Evolutionary conservation across 2,113 vertebrate species (phyloP).

Genomic region (Heteronetta atricapilla): DNA sequence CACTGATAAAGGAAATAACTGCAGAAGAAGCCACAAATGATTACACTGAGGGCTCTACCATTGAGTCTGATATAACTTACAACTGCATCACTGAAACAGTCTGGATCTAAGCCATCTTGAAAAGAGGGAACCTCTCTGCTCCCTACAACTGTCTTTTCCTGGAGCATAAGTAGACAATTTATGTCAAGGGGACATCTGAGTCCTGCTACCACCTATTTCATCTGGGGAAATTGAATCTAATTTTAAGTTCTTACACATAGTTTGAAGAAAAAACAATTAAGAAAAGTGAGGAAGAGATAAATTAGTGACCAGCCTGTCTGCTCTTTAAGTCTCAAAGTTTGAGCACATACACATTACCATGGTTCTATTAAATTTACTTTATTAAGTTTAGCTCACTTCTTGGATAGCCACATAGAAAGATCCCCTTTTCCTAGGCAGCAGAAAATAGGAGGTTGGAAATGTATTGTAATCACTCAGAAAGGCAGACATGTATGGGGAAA

Average conservation of each 20-base stretch:
- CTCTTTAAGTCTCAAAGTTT: neutral
- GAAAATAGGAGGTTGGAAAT: neutral
- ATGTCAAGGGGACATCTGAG: neutral
- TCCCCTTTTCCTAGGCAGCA: neutral
- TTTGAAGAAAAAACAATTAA: neutral
- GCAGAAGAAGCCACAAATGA: neutral
- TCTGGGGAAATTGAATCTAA: neutral
- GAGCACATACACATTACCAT: neutral
- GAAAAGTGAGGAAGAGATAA: neutral
- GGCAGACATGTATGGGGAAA: neutral
- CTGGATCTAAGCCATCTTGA: neutral
- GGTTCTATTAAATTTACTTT: neutral
- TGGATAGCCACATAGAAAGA: neutral
- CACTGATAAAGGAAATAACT: neutral
- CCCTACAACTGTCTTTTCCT: neutral
- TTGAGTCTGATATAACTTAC: slow-evolving; percentile 41
- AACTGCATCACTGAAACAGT: slow-evolving; percentile 20
- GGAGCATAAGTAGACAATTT: neutral
- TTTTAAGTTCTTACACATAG: neutral
- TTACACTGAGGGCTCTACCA: neutral
- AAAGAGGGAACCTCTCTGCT: neutral
- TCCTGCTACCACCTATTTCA: neutral
- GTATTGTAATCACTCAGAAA: neutral
- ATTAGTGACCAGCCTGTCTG: neutral
- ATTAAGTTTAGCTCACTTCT: neutral